Evolutionary conservation across 2,113 vertebrate genomes (phyloP).

Genomic region (Mesitornis unicolor): DNA sequence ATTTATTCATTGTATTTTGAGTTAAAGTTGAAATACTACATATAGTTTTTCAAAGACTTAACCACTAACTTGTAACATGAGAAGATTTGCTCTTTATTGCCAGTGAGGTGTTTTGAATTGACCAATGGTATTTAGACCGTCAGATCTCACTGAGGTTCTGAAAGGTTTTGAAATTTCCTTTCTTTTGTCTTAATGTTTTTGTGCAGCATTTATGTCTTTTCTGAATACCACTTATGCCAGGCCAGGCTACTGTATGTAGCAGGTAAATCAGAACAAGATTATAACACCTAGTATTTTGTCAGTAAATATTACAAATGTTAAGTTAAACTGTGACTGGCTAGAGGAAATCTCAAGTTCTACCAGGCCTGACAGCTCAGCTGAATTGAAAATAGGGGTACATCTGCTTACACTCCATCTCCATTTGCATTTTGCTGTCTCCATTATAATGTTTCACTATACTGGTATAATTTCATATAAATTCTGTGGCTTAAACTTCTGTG

Average conservation of each 20-base stretch:
- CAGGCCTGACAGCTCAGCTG: neutral
- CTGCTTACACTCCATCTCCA: slow-evolving; percentile 29
- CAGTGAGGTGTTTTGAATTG: neutral
- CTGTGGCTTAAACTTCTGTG: slow-evolving; percentile 3
- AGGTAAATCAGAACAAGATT: neutral
- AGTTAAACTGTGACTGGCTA: neutral
- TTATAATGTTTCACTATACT: neutral
- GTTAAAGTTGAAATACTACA: neutral
- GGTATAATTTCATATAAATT: slow-evolving; percentile 35
- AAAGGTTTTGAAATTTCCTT: neutral
- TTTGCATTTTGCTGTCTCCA: neutral
- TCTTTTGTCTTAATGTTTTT: neutral
- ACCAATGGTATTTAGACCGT: neutral
- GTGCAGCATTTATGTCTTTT: neutral
- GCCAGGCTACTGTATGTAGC: neutral
- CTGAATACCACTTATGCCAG: neutral
- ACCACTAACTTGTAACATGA: neutral
- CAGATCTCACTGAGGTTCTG: neutral
- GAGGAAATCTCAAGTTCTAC: neutral
- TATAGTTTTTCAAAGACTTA: neutral
- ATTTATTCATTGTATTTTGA: neutral
- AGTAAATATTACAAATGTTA: neutral
- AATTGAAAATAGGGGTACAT: slow-evolving; percentile 11
- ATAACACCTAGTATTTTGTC: neutral
- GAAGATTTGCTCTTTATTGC: neutral